Percentiles rank a stretch among this genome's conserved stretches.
These are phyloP conservation scores for Lipotes vexillifer DNA, from an alignment of 2,113 vertebrate genomes.

Conservation along the genomic window DNA sequence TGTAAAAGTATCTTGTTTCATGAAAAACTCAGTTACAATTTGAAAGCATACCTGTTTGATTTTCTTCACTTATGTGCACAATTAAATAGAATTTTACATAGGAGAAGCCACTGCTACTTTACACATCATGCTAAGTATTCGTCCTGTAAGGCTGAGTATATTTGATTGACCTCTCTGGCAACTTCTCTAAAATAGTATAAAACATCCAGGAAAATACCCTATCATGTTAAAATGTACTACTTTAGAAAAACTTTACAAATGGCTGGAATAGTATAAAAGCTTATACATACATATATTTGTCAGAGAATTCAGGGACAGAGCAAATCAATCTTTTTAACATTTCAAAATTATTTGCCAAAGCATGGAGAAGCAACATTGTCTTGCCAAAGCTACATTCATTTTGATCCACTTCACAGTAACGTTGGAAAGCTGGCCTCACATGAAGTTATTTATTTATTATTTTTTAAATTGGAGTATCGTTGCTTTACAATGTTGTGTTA, in stretches of 20 bases:
- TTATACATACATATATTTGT: not conserved
- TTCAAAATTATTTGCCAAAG: not conserved
- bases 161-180: not conserved
- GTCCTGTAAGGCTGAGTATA: not conserved
- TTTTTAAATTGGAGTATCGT: too few relatives aligned
- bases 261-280: not conserved
- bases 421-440: not conserved
- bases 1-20: not conserved
- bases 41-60: not conserved
- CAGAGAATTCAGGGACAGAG: not conserved
- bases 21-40: not conserved
- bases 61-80: not conserved
- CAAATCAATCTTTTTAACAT: not conserved
- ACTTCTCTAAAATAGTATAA: not conserved
- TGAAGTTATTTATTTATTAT: too few relatives aligned
- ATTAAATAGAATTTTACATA: not conserved
- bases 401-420: not conserved
- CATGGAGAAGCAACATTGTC: not conserved
- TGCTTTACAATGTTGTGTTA: too few relatives aligned
- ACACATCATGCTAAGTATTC: not conserved
- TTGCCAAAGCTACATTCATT: not conserved
- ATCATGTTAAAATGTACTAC: not conserved
- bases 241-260: not conserved
- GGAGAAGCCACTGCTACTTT: not conserved
- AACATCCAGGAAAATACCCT: not conserved